A percentile compares a stretch with the other conserved stretches of the same genome.
phyloP scores from a whole-genome alignment of 1,140 invertebrate species.

The Sitophilus oryzae region DNA sequence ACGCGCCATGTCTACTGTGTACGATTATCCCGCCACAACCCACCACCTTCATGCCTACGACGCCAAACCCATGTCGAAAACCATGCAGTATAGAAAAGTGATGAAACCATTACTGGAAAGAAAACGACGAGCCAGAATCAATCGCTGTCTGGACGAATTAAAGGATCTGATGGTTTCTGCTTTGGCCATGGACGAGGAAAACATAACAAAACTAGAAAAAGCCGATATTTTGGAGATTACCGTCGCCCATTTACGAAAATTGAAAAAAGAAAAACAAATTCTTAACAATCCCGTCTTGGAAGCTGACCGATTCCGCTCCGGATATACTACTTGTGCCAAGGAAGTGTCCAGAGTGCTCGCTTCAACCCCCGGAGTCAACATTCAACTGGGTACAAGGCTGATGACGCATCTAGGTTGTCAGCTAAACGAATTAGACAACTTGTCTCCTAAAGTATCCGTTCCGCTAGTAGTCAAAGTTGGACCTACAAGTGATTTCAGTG shows the following conservation, averaged over 20 bases:
- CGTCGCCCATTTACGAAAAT: constrained; percentile 80
- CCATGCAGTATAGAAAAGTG: constrained; percentile 86
- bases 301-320: constrained; percentile 79
- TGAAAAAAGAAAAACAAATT: constrained; percentile 65
- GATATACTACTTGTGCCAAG: constrained; percentile 85
- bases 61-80: constrained; percentile 60
- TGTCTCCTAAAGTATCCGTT: constrained; percentile 28
- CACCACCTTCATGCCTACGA: constrained; percentile 32
- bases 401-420: constrained; percentile 81
- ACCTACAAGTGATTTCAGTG: constrained; percentile 45
- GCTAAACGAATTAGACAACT: constrained; percentile 69
- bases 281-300: constrained; percentile 61
- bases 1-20: constrained; percentile 17
- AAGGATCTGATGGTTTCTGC: constrained; percentile 88
- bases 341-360: constrained; percentile 84
- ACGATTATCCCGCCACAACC: constrained; percentile 14
- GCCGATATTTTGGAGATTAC: constrained; percentile 95
- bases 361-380: constrained; percentile 75
- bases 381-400: constrained; percentile 73
- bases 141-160: constrained; percentile 86
- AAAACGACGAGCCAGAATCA: constrained; percentile 87
- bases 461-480: constrained; percentile 46
- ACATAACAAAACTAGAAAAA: constrained; percentile 90
- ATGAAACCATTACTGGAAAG: constrained; percentile 95
- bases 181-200: constrained; percentile 77